A percentile compares a stretch with the other conserved stretches of the same genome.
phyloP scores from a whole-genome alignment of 2,888 invertebrate genomes.

The Muschampia plurimacula region DNA sequence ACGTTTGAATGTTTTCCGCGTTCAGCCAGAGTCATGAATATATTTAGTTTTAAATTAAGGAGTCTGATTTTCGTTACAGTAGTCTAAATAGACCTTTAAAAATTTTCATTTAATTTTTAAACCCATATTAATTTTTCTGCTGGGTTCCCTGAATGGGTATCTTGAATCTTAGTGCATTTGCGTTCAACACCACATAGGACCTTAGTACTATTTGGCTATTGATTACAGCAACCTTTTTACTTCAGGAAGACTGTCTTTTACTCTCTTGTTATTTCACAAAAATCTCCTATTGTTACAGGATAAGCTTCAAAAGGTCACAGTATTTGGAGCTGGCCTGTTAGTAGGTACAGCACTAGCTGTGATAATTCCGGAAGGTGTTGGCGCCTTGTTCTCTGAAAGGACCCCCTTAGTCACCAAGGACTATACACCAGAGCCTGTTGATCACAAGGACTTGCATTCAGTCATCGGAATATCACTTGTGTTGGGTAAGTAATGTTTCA shows the following conservation, averaged over 20 bases:
- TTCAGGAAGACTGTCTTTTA: too few species aligned
- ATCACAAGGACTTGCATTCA: slow-evolving; percentile 88
- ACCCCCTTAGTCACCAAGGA: too few species aligned
- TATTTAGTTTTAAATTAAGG: not conserved
- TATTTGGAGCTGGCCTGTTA: slow-evolving; percentile 98
- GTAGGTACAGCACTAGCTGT: slow-evolving; percentile 99
- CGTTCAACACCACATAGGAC: too few species aligned
- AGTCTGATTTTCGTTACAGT: not conserved
- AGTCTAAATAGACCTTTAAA: too few species aligned
- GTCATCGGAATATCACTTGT: slow-evolving; percentile 97
- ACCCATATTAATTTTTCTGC: too few species aligned
- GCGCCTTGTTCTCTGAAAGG: slow-evolving; percentile 87
- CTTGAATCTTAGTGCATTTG: too few species aligned
- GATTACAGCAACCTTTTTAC: too few species aligned
- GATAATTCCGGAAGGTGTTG: slow-evolving; percentile 99
- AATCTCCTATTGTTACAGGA: slow-evolving; percentile 87
- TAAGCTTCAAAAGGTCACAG: slow-evolving; percentile 96
- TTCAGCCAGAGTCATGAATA: not conserved
- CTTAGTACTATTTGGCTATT: too few species aligned
- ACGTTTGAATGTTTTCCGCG: not conserved
- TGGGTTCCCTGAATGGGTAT: too few species aligned
- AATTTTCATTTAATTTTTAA: too few species aligned
- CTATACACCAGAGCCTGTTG: slow-evolving; percentile 66
- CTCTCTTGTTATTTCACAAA: not conserved
- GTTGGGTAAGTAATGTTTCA: slow-evolving; percentile 81